A percentile compares a stretch with the other conserved stretches of the same genome.
Evolutionary conservation across 2,113 vertebrate species (phyloP).

Genomic region (Numenius arquata): DNA sequence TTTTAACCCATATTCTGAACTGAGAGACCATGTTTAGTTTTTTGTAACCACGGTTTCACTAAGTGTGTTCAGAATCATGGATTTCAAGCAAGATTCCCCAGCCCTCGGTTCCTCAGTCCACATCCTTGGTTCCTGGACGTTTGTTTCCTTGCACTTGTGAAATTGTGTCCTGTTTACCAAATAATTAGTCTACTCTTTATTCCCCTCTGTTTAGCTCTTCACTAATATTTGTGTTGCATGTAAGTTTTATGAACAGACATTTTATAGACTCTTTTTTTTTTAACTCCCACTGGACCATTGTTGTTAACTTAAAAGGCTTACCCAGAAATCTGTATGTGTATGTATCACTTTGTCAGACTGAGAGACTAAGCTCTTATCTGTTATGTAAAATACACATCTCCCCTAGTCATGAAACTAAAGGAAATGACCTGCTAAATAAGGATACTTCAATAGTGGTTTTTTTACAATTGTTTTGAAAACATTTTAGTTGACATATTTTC

Average conservation of each 20-base stretch:
- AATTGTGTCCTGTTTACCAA: not conserved
- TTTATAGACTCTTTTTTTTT: not conserved
- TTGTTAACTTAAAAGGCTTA: not conserved
- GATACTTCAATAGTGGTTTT: not conserved
- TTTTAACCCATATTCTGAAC: not conserved
- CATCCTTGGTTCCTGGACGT: not conserved
- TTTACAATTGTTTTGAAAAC: not conserved
- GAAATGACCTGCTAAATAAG: not conserved
- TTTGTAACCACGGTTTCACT: not conserved
- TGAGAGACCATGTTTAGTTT: not conserved
- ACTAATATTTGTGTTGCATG: not conserved
- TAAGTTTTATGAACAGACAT: not conserved
- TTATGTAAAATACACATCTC: not conserved
- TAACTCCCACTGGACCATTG: not conserved
- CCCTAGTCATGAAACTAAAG: not conserved
- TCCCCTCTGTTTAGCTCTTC: not conserved
- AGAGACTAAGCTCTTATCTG: not conserved
- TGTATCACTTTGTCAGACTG: not conserved
- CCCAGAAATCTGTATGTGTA: not conserved
- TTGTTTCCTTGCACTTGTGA: not conserved
- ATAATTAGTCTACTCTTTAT: not conserved
- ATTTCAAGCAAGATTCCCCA: not conserved
- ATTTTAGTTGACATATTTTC: not conserved
- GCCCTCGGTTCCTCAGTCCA: not conserved
- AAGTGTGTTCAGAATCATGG: not conserved